Percentiles rank a stretch among this genome's conserved stretches.
Evolutionary conservation across 2,797 vertebrate genomes (phyloP).

Genomic region (Sebastes wilsoni): DNA sequence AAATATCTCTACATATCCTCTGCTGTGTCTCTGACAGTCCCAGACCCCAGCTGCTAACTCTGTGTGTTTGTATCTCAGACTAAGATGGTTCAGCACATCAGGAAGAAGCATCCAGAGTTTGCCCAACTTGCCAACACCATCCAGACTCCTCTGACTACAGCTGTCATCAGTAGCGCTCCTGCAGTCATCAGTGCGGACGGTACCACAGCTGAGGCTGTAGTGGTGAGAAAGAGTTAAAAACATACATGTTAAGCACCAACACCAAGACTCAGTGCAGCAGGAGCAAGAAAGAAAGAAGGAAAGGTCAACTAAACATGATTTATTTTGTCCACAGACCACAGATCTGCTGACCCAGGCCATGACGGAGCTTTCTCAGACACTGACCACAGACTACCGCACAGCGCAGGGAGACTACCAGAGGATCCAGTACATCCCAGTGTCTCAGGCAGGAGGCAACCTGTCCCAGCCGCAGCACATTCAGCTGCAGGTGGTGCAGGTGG

Average conservation of each 20-base stretch:
- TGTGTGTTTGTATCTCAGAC: constrained; percentile 80
- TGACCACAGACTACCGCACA: constrained; percentile 94
- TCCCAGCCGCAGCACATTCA: constrained; percentile 95
- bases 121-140: constrained; percentile 88
- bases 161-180: constrained; percentile 91
- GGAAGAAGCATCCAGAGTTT: constrained; percentile 96
- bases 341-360: constrained; percentile 98
- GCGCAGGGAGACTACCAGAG: constrained; percentile 95
- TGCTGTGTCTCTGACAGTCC: neutral
- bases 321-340: constrained; percentile 85
- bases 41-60: neutral
- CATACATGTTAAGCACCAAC: neutral
- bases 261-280: neutral
- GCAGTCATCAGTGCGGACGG: constrained; percentile 89
- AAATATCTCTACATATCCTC: neutral
- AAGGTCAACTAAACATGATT: neutral
- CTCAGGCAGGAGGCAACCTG: constrained; percentile 87
- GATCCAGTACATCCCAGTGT: constrained; percentile 97
- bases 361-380: constrained; percentile 96
- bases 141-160: constrained; percentile 85
- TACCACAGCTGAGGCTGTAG: constrained; percentile 89
- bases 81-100: constrained; percentile 99
- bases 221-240: constrained; percentile 83
- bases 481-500: constrained; percentile 97
- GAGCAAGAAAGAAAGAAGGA: neutral